Percentiles rank a stretch among this genome's conserved stretches.
Conservation (phyloP, 2,888 invertebrate species). For the Eupsilia transversa region DNA sequence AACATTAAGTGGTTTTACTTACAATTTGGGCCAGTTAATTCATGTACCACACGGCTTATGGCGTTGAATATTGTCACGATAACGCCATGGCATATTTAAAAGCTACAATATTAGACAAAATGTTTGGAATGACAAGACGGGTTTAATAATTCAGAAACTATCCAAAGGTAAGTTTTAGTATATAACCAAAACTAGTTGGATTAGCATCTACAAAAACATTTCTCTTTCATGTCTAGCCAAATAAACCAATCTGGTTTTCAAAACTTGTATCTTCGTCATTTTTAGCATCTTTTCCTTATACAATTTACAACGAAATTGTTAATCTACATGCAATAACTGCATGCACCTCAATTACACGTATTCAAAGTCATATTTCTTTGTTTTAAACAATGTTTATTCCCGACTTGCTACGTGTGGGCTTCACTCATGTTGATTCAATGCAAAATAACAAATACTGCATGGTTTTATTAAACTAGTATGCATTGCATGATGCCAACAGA, state of each 20-base stretch:
- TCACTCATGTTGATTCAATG: constrained; percentile 44
- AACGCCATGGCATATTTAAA: background rate
- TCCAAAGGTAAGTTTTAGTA: background rate
- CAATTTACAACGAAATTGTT: background rate
- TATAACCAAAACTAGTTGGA: background rate
- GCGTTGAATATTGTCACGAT: background rate
- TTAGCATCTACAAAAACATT: background rate
- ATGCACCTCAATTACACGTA: background rate
- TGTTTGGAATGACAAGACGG: background rate
- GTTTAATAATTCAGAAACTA: background rate
- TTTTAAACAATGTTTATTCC: constrained; percentile 39
- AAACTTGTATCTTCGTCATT: constrained; percentile 13
- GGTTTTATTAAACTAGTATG: constrained; percentile 25
- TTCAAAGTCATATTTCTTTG: constrained; percentile 20
- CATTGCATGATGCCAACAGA: constrained; percentile 44
- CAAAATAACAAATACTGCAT: constrained; percentile 39
- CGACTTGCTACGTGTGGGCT: constrained; percentile 26
- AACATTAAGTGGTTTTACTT: constrained; percentile 43
- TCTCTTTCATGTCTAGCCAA: background rate
- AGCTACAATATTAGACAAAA: background rate
- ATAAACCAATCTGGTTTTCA: constrained; percentile 12
- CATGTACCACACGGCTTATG: constrained; percentile 17
- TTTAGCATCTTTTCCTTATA: constrained; percentile 9
- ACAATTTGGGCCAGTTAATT: constrained; percentile 38
- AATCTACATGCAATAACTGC: background rate